phyloP scores from a whole-genome alignment of 37 sponge, comb jelly and placozoan species.

The Oopsacas minuta region DNA sequence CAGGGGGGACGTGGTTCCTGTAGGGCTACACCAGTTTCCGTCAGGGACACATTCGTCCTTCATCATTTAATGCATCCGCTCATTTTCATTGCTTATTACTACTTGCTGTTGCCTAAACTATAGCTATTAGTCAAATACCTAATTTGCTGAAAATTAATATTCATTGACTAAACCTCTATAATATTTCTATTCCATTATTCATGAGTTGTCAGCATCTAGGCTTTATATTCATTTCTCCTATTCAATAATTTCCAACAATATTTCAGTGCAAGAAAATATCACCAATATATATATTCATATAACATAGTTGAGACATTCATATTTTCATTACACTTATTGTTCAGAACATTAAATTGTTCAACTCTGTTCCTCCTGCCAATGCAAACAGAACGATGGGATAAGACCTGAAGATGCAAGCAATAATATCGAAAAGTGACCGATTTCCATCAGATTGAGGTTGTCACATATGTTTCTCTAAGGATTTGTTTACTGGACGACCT shows the following conservation, averaged over 20 bases:
- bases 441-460: background rate
- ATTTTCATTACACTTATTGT: background rate
- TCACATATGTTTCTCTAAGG: slow-evolving; percentile 10
- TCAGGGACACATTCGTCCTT: slow-evolving; percentile 14
- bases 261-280: slow-evolving; percentile 9
- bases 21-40: background rate
- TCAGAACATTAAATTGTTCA: background rate
- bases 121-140: background rate
- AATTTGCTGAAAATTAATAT: background rate
- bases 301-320: background rate
- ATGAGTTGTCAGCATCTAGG: background rate
- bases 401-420: slow-evolving; percentile 3
- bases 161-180: background rate
- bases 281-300: background rate
- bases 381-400: background rate
- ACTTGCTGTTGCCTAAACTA: background rate
- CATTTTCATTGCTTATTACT: background rate
- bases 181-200: background rate
- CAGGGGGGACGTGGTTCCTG: no score
- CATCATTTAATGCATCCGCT: background rate
- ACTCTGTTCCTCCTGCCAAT: background rate
- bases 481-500: slow-evolving; percentile 12
- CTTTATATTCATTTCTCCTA: background rate
- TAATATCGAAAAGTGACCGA: slow-evolving; percentile 6
- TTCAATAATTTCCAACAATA: slow-evolving; percentile 12